Percentiles rank a stretch among this genome's conserved stretches.
These are phyloP conservation scores for Zaprionus ornatus DNA, from an alignment of 1,140 invertebrate genomes.

Conservation along the genomic window DNA sequence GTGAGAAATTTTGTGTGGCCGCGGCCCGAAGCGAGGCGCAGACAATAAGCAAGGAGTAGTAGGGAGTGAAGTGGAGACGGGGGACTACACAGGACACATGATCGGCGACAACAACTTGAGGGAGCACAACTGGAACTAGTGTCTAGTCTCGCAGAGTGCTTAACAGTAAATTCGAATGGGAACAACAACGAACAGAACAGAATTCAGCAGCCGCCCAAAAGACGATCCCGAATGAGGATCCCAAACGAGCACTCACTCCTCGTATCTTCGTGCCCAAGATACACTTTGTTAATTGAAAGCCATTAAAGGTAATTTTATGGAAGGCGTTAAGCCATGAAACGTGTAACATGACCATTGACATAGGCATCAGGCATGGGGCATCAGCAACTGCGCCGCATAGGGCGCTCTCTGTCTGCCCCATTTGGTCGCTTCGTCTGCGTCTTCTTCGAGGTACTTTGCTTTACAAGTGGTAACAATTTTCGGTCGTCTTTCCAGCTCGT, in stretches of 20 bases:
- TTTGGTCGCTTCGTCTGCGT: no score
- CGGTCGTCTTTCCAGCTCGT: constrained; percentile 9
- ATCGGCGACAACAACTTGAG: not conserved
- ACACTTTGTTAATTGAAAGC: constrained; percentile 84
- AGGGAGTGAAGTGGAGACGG: no score
- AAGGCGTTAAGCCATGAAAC: constrained; percentile 84
- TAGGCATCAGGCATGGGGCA: constrained; percentile 46
- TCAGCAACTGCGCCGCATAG: not conserved
- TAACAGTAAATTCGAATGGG: constrained; percentile 80
- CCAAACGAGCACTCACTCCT: constrained; percentile 26
- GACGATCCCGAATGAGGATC: not conserved
- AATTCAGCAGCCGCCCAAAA: constrained; percentile 3
- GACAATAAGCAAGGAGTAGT: not conserved
- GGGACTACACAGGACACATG: not conserved
- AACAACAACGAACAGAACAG: constrained; percentile 19
- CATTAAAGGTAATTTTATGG: constrained; percentile 84
- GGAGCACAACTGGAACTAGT: constrained; percentile 14
- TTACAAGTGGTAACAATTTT: constrained; percentile 63
- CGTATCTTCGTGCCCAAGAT: constrained; percentile 75
- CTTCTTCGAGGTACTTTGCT: constrained; percentile 43
- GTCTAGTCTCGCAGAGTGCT: constrained; percentile 40
- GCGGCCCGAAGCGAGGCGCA: constrained; percentile 36
- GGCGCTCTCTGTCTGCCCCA: not conserved
- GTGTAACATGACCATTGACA: constrained; percentile 84
- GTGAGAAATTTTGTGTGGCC: constrained; percentile 70